Percentiles rank a stretch among this genome's conserved stretches.
Conservation (phyloP, 2,797 vertebrate species). For the Arrhamphus sclerolepis region DNA sequence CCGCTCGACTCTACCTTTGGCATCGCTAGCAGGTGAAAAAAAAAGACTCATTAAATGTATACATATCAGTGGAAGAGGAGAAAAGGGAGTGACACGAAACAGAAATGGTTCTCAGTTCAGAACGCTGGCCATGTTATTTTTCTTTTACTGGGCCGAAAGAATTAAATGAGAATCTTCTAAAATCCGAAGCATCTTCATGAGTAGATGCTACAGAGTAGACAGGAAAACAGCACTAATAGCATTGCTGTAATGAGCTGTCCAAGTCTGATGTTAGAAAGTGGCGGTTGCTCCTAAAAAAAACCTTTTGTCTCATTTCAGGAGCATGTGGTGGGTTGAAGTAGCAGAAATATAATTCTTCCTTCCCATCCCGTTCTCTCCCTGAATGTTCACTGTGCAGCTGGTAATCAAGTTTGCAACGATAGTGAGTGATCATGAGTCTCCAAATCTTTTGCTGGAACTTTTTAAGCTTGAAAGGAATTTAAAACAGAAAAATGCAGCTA, state of each 20-base stretch:
- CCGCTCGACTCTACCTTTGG: too few species aligned
- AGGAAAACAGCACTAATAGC: background rate
- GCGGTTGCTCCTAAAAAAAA: background rate
- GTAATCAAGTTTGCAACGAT: slow-evolving; percentile 15
- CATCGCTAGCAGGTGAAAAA: too few species aligned
- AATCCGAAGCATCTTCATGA: background rate
- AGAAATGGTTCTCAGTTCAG: too few species aligned
- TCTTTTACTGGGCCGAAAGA: background rate
- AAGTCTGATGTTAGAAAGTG: background rate
- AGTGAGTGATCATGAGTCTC: background rate
- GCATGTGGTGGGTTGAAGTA: slow-evolving; percentile 30
- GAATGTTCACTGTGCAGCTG: slow-evolving; percentile 14
- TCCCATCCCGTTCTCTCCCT: background rate
- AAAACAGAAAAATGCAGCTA: too few species aligned
- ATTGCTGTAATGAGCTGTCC: background rate
- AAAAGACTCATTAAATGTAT: too few species aligned
- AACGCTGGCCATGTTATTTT: too few species aligned
- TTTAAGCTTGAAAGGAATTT: too few species aligned
- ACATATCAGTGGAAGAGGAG: too few species aligned
- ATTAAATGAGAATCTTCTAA: background rate
- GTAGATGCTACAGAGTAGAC: background rate
- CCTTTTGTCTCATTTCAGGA: background rate
- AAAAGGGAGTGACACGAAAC: too few species aligned
- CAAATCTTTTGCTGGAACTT: too few species aligned
- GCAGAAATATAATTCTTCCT: slow-evolving; percentile 6